These are phyloP conservation scores for Telmatherina bonti DNA, from an alignment of 2,797 vertebrate genomes.

Conservation along the genomic window DNA sequence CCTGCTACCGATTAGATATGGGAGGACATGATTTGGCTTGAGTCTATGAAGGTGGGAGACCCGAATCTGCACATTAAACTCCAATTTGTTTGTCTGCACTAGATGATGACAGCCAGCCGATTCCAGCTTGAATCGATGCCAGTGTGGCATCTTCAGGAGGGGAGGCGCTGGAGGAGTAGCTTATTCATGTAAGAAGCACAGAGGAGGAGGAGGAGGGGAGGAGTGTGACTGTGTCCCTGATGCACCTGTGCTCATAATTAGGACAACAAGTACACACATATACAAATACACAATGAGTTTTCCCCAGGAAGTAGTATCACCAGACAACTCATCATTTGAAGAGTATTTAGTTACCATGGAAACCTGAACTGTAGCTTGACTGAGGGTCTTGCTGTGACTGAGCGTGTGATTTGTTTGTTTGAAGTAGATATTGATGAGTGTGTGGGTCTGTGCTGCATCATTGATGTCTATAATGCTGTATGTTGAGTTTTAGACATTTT, in stretches of 20 bases:
- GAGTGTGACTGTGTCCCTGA: background rate
- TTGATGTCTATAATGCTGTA: background rate
- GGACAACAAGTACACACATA: constrained; percentile 22
- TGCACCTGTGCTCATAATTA: constrained; percentile 45
- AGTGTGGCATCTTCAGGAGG: constrained; percentile 37
- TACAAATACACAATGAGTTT: constrained; percentile 38
- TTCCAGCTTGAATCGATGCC: constrained; percentile 26
- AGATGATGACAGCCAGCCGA: constrained; percentile 35
- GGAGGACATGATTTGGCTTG: constrained; percentile 28
- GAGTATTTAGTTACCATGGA: constrained; percentile 59
- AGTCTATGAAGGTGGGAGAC: constrained; percentile 48
- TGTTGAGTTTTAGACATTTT: constrained; percentile 18
- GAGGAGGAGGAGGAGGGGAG: constrained; percentile 1
- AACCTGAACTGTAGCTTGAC: constrained; percentile 24
- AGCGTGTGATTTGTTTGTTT: constrained; percentile 27
- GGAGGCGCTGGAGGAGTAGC: constrained; percentile 11
- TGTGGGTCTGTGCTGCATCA: background rate
- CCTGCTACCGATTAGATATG: constrained; percentile 31
- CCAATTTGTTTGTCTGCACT: constrained; percentile 62
- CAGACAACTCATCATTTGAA: constrained; percentile 45
- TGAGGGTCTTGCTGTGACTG: constrained; percentile 29
- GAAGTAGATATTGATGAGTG: constrained; percentile 21
- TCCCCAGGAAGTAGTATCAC: constrained; percentile 30
- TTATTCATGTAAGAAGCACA: constrained; percentile 18
- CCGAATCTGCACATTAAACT: constrained; percentile 54